Evolutionary conservation across 2,888 invertebrate genomes (phyloP).

Genomic region (Aleiodes leptofemur): DNA sequence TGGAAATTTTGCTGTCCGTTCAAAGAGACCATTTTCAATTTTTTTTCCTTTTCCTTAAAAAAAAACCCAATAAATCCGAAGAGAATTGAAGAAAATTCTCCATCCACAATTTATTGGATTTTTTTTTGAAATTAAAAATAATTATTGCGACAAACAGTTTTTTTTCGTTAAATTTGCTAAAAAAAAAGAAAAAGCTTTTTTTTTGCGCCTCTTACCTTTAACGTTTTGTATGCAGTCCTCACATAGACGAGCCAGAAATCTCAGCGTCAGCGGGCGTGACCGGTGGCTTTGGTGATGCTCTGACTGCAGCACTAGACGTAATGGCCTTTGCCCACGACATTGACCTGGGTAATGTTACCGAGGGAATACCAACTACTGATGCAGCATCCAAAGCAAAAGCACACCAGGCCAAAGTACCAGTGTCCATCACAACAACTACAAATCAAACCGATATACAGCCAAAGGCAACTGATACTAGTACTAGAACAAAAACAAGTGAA

Average conservation of each 20-base stretch:
- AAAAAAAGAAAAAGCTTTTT: background rate
- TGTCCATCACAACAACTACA: slow-evolving; percentile 30
- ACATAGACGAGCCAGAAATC: slow-evolving; percentile 58
- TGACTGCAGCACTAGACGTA: slow-evolving; percentile 88
- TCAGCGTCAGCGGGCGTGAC: slow-evolving; percentile 60
- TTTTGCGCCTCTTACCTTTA: background rate
- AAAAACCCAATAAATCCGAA: too few relatives aligned
- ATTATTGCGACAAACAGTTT: too few relatives aligned
- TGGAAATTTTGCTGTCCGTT: background rate
- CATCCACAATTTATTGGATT: too few relatives aligned
- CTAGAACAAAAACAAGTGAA: slow-evolving; percentile 38
- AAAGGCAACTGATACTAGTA: slow-evolving; percentile 34
- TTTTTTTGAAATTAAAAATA: too few relatives aligned
- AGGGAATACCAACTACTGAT: slow-evolving; percentile 65
- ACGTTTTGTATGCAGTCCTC: slow-evolving; percentile 56
- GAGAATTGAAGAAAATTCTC: too few relatives aligned
- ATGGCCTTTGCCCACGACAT: slow-evolving; percentile 89
- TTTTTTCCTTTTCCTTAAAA: too few relatives aligned
- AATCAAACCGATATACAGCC: slow-evolving; percentile 49
- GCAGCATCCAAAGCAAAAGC: slow-evolving; percentile 46
- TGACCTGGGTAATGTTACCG: slow-evolving; percentile 74
- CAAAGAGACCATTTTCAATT: too few relatives aligned
- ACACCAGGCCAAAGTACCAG: slow-evolving; percentile 38
- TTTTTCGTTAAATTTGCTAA: background rate
- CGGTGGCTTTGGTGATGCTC: slow-evolving; percentile 78